Evolutionary conservation across 2,797 vertebrate genomes (phyloP).

Genomic region (Buphagus erythrorhynchus): DNA sequence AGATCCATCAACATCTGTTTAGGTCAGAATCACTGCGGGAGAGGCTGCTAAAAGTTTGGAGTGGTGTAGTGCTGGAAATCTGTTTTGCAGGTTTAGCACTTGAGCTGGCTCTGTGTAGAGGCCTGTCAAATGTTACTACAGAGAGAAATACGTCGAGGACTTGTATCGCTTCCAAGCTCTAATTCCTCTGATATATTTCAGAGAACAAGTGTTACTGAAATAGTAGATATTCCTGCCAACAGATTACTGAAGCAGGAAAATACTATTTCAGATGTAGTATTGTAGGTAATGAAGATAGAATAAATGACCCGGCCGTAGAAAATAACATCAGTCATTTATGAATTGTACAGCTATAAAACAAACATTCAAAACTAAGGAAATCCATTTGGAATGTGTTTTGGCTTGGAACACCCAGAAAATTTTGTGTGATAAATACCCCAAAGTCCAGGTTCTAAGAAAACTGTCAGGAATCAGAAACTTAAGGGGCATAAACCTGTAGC

Average conservation of each 20-base stretch:
- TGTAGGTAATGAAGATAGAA: constrained; percentile 46
- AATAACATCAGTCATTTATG: not conserved
- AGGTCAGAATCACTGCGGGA: not conserved
- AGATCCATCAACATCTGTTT: constrained; percentile 42
- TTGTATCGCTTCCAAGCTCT: constrained; percentile 45
- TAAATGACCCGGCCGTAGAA: constrained; percentile 2
- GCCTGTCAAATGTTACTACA: constrained; percentile 43
- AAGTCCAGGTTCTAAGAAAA: not conserved
- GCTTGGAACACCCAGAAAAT: not conserved
- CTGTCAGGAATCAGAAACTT: not conserved
- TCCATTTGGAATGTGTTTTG: not conserved
- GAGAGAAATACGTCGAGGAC: constrained; percentile 11
- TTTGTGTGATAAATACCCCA: not conserved
- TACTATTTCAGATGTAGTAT: constrained; percentile 12
- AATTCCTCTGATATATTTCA: constrained; percentile 51
- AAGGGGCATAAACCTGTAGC: not conserved
- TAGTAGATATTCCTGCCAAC: constrained; percentile 54
- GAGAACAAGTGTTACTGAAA: constrained; percentile 56
- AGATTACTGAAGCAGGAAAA: constrained; percentile 48
- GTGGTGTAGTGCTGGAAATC: not conserved
- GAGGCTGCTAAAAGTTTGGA: not conserved
- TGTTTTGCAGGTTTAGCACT: constrained; percentile 34
- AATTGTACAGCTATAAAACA: not conserved
- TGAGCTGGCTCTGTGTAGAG: not conserved
- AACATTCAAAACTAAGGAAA: not conserved